Evolutionary conservation across 1,140 invertebrate species (phyloP).

Genomic region (Drosophila virilis): DNA sequence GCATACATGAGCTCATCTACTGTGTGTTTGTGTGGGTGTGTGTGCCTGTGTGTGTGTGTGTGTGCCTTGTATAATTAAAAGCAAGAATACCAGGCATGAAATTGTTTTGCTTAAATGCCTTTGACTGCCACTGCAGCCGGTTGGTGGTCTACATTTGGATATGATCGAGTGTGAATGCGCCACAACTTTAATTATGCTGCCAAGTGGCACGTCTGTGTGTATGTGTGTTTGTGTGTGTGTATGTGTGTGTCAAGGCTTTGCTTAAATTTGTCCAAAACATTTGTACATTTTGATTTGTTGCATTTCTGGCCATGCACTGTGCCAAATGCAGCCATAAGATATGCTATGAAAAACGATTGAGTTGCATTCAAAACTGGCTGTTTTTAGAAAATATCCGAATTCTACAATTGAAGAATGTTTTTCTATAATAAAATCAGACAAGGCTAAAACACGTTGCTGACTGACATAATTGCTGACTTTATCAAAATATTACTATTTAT

Average conservation of each 20-base stretch:
- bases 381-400: neutral
- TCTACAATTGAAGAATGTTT: neutral
- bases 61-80: slow-evolving; percentile 70
- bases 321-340: slow-evolving; percentile 38
- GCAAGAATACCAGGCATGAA: slow-evolving; percentile 66
- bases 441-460: too few species aligned
- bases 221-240: slow-evolving; percentile 43
- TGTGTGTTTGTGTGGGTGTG: slow-evolving; percentile 20
- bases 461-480: too few species aligned
- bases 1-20: slow-evolving; percentile 40
- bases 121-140: slow-evolving; percentile 37
- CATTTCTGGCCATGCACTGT: slow-evolving; percentile 49
- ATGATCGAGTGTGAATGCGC: slow-evolving; percentile 76
- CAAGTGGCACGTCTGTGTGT: slow-evolving; percentile 52
- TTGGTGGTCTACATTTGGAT: slow-evolving; percentile 67
- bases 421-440: too few species aligned
- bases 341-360: slow-evolving; percentile 9
- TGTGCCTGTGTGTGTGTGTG: slow-evolving; percentile 13
- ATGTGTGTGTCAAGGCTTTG: slow-evolving; percentile 73
- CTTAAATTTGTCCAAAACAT: slow-evolving; percentile 74
- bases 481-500: too few species aligned
- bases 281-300: slow-evolving; percentile 80
- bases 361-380: neutral
- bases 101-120: slow-evolving; percentile 72
- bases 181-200: slow-evolving; percentile 69